phyloP scores from a whole-genome alignment of 53 echinoderm and acorn worm species.

The Luidia sarsii region DNA sequence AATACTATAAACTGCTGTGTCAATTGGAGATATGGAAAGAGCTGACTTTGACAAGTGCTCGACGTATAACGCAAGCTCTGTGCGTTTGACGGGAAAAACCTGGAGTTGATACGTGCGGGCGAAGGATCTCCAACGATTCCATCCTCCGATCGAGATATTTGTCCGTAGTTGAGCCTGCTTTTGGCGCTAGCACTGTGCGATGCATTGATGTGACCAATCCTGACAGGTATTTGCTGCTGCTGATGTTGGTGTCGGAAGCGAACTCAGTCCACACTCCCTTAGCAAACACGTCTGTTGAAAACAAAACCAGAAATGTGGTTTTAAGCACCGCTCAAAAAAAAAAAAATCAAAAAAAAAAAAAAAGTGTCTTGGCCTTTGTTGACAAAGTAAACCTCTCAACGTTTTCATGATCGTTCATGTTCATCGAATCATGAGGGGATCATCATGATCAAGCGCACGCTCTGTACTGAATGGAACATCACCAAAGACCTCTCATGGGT shows the following conservation, averaged over 20 bases:
- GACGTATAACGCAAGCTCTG: neutral
- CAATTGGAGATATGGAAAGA: neutral
- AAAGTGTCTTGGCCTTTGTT: neutral
- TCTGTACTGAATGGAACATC: neutral
- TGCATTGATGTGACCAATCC: neutral
- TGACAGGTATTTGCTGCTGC: neutral
- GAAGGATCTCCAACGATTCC: constrained; percentile 16
- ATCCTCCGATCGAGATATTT: constrained; percentile 12
- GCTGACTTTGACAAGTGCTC: neutral
- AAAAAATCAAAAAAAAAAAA: too few relatives aligned
- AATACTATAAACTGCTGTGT: constrained; percentile 20
- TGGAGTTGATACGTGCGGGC: neutral
- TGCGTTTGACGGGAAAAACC: constrained; percentile 5
- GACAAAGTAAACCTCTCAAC: neutral
- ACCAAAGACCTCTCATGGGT: neutral
- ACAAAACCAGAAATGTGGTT: neutral
- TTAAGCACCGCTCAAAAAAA: neutral
- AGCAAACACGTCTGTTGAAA: too few relatives aligned
- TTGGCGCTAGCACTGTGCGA: constrained; percentile 5
- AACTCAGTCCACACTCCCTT: neutral
- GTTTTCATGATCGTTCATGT: neutral
- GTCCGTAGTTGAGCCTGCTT: neutral
- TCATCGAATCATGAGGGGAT: neutral
- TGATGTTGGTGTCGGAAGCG: neutral
- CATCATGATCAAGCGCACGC: neutral